phyloP scores from a whole-genome alignment of 2,888 invertebrate genomes.

The Nudaria mundana region DNA sequence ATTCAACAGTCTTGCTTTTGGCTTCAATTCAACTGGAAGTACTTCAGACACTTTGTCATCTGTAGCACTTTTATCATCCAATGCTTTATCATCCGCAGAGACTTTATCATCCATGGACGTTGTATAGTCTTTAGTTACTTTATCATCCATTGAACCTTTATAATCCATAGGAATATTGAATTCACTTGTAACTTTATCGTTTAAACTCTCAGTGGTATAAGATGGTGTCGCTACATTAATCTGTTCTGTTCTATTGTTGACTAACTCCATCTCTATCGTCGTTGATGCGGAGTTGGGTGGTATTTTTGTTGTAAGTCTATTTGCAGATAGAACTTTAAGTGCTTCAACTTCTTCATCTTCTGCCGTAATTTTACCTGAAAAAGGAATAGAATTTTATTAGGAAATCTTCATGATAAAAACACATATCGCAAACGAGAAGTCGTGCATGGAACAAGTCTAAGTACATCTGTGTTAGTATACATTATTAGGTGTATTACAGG shows the following conservation, averaged over 20 bases:
- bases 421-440: too few species aligned
- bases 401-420: too few species aligned
- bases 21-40: slow-evolving; percentile 35
- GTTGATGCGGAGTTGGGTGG: neutral
- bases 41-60: slow-evolving; percentile 29
- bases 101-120: neutral
- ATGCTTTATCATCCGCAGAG: slow-evolving; percentile 10
- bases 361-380: slow-evolving; percentile 61
- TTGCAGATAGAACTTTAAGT: slow-evolving; percentile 2
- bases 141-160: slow-evolving; percentile 1
- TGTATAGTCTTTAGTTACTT: slow-evolving; percentile 12
- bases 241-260: slow-evolving; percentile 34
- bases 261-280: slow-evolving; percentile 1
- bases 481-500: too few species aligned
- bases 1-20: slow-evolving; percentile 60
- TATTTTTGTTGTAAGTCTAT: slow-evolving; percentile 19
- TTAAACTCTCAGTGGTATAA: too few species aligned
- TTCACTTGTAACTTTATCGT: slow-evolving; percentile 30
- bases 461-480: too few species aligned
- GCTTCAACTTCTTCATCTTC: slow-evolving; percentile 54
- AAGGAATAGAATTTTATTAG: slow-evolving; percentile 1
- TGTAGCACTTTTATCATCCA: neutral
- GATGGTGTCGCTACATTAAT: slow-evolving; percentile 32
- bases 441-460: too few species aligned
- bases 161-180: too few species aligned